Evolutionary conservation across 1,140 invertebrate genomes (phyloP), one percentile per base, ranked within the genome.

Genomic region (Solen grandis): DNA sequence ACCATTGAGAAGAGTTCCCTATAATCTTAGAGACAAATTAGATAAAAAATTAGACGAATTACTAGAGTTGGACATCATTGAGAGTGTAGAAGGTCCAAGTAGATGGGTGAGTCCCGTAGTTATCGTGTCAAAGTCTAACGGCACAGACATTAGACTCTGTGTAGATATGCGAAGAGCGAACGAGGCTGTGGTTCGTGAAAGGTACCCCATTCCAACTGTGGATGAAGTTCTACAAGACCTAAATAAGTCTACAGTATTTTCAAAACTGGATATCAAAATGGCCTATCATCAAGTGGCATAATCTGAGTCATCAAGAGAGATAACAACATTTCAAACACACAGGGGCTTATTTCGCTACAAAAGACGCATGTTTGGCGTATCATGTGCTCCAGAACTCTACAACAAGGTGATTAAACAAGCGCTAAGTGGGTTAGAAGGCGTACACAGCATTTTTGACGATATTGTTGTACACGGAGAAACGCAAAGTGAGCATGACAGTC

Each of bases 311-410:
- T 73, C 72, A 25, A 63, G 82, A 19, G 25, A 75, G 16, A 81
- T 87, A 22, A 85, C 81, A 55, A 84, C 84, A 27, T 85, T 86
- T 46, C n/a, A n/a, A n/a, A n/a, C n/a, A n/a, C n/a, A n/a, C n/a
- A n/a, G n/a, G n/a, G n/a, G n/a, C n/a, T n/a, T n/a, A n/a, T n/a
- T n/a, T n/a, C n/a, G n/a, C n/a, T n/a, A n/a, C n/a, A 69, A 69
- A 35, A 22, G 76, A 5, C 33, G 68, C 5, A 22, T 41, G 4
- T 59, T 41, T 46, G 76, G 74, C 83, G 1, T 57, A 41, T 19
- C 10, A 52, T 27, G 73, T 31, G 66, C 66, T 4, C 31, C 27
- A 54, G 66, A 73, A 60, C 36, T 73, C 14, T 57, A 14, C 22
- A 36, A 73, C 8, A 73, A 73, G 29, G 35, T 35, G 10, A 5